Conservation (phyloP, 35 echinoderm and acorn worm genomes). For the Holothuria glaberrima region DNA sequence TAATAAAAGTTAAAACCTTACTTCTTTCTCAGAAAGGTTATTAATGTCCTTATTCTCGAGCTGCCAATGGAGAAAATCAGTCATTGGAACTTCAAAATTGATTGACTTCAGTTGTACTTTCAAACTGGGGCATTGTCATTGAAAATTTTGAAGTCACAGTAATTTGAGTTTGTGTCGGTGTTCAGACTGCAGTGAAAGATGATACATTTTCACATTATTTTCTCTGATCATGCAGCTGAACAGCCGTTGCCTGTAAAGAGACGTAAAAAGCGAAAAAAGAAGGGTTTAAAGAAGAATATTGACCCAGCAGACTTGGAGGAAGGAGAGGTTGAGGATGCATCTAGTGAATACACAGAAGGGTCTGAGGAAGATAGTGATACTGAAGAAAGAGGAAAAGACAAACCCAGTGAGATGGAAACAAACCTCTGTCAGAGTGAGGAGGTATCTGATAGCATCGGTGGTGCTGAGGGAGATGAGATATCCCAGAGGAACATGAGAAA, state of each 20-base stretch:
- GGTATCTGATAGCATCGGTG: neutral
- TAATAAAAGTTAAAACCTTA: no score
- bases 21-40: no score
- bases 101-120: no score
- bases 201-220: no score
- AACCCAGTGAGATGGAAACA: neutral
- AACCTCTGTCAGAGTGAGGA: neutral
- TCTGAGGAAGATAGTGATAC: slow-evolving; percentile 12
- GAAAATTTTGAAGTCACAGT: no score
- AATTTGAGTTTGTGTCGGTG: neutral
- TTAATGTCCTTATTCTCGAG: no score
- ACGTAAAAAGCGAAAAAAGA: neutral
- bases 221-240: neutral
- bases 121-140: no score
- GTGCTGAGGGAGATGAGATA: neutral
- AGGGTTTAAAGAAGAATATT: neutral
- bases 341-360: slow-evolving; percentile 40
- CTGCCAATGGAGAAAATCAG: no score
- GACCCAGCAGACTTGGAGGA: slow-evolving; percentile 29
- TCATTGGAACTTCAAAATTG: no score
- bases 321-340: slow-evolving; percentile 40
- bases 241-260: neutral
- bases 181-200: no score
- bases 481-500: no score
- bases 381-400: neutral